Percentiles rank a stretch among this genome's conserved stretches.
Evolutionary conservation across 53 echinoderm and acorn worm species (phyloP).

Genomic region (Holothuria scabra): DNA sequence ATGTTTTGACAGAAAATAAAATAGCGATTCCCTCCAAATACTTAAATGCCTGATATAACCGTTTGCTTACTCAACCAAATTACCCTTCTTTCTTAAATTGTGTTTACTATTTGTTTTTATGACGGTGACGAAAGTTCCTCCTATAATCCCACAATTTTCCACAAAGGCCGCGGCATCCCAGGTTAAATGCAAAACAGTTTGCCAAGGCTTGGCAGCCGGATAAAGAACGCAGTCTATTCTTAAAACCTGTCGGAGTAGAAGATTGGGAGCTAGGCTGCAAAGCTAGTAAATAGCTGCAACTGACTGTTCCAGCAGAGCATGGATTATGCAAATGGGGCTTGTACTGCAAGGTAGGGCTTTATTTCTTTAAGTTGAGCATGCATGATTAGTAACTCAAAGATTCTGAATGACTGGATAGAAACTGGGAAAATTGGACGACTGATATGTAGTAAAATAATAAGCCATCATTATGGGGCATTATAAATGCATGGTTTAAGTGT

Average conservation of each 20-base stretch:
- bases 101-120: background rate
- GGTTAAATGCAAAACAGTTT: too few species aligned
- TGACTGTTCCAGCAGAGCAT: background rate
- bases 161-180: conserved; percentile 7
- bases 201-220: too few species aligned
- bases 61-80: conserved; percentile 26
- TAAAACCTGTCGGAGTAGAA: too few species aligned
- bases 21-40: conserved; percentile 30
- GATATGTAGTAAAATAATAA: too few species aligned
- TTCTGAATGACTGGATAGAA: too few species aligned
- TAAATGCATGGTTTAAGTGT: too few species aligned
- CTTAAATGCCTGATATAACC: conserved; percentile 17
- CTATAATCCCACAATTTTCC: conserved; percentile 16
- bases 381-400: conserved; percentile 20
- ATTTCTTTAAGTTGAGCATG: conserved; percentile 19
- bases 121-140: background rate
- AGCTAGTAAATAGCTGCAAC: too few species aligned
- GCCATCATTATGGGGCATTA: too few species aligned
- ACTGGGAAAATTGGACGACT: too few species aligned
- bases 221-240: too few species aligned
- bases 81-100: background rate
- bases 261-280: too few species aligned
- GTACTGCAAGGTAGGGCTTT: conserved; percentile 12
- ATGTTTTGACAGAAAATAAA: conserved; percentile 38
- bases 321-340: conserved; percentile 44